Base-by-base conservation (phyloP, 53 echinoderm and acorn worm genomes). In the Crossaster papposus region DNA sequence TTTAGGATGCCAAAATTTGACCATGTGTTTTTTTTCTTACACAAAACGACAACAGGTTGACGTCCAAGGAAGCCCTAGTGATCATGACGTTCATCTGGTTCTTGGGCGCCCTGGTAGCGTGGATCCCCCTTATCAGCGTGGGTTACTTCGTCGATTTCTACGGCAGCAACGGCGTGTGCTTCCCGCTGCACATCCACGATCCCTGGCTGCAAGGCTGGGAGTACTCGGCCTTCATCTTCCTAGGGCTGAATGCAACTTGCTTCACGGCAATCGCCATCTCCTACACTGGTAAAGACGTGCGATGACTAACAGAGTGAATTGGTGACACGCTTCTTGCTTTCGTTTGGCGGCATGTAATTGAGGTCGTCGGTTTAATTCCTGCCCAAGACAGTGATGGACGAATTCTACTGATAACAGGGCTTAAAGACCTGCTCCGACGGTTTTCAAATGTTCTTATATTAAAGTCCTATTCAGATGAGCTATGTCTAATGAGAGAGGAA, bases 161-260 rank as follows among this genome's bases (percentile, higher is more conserved):
- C 83, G 98, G 98, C 33, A 92, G 88, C 88, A 97, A 97, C 75
- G 95, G 95, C 9, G 96, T 97, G 15, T 97, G 98, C 51, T 96
- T 97, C 37, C 98, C 98, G 70, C 91, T 96, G 15, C 98, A 97
- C 80, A 93, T 97, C 22, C 95, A 96, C 64, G 94, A 96, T 35
- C 95, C 95, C 13, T 83, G 86, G 50, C 79, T 89, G 29, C 87
- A 90, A 20, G 96, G 98, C 14, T 96, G 99, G 98, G 94, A 99
- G 65, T 96, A 94, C 38, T 99, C 99, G 18, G 92, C 88, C 20
- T 90, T 93, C 30, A 89, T 99, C 18, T 99, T 99, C 70, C 93
- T 99, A 11, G 99, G 94, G 30, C 87, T 99, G 30, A 99, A 99
- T 68, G 68, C 94, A 0, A 75, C 85, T 26, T 89, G 89, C 14